These are phyloP conservation scores for Wiebesia pumilae DNA, from an alignment of 1,140 invertebrate species.

Conservation along the genomic window DNA sequence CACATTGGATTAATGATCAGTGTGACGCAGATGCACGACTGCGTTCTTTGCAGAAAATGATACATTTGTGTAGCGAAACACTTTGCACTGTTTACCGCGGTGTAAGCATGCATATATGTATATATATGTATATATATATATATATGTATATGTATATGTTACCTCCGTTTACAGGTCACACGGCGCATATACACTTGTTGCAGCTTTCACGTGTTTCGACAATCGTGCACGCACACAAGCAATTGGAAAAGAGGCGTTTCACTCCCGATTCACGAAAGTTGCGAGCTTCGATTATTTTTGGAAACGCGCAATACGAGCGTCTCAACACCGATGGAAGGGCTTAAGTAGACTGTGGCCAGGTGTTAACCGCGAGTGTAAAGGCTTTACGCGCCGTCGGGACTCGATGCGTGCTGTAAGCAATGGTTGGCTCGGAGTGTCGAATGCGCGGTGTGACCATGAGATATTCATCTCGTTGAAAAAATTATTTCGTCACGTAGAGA, in stretches of 20 bases:
- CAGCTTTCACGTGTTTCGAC: background rate
- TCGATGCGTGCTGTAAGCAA: too few relatives aligned
- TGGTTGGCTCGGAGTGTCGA: background rate
- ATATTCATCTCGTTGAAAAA: background rate
- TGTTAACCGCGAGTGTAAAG: background rate
- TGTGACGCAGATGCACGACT: too few relatives aligned
- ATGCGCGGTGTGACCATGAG: slow-evolving; percentile 12
- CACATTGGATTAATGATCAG: too few relatives aligned
- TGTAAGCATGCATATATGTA: too few relatives aligned
- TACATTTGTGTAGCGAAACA: too few relatives aligned
- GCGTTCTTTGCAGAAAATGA: too few relatives aligned
- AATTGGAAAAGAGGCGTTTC: too few relatives aligned
- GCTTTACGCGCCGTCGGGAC: too few relatives aligned
- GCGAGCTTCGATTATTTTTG: background rate
- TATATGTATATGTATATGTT: too few relatives aligned
- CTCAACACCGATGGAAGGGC: background rate
- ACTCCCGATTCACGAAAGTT: background rate
- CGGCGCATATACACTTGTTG: slow-evolving; percentile 7
- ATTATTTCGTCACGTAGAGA: slow-evolving; percentile 26
- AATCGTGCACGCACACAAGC: background rate
- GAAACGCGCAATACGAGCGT: background rate
- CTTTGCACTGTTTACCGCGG: too few relatives aligned
- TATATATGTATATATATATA: too few relatives aligned
- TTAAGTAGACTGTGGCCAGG: background rate
- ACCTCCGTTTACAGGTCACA: background rate